Percentiles rank a stretch among this genome's conserved stretches.
phyloP scores from a whole-genome alignment of 2,888 invertebrate genomes.

The Anoncus sp. region DNA sequence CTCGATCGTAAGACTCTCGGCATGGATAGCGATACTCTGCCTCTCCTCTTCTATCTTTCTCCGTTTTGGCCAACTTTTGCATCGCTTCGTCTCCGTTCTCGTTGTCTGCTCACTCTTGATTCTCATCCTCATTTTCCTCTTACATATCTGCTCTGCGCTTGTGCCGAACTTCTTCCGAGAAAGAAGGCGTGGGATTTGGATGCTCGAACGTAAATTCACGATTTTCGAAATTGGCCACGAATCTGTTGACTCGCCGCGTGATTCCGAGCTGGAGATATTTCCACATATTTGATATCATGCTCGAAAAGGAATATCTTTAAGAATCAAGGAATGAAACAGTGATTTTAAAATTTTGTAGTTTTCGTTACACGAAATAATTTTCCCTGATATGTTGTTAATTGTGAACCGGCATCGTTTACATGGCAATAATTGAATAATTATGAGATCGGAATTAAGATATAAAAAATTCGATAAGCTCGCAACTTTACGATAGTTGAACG shows the following conservation, averaged over 20 bases:
- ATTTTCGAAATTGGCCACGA: conserved; percentile 63
- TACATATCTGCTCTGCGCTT: conserved; percentile 54
- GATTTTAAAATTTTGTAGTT: neutral
- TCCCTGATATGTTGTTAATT: neutral
- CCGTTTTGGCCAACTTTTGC: conserved; percentile 52
- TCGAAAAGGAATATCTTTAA: conserved; percentile 11
- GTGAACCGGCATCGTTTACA: neutral
- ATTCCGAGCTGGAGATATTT: conserved; percentile 42
- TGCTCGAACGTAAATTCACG: conserved; percentile 56
- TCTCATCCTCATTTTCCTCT: conserved; percentile 46
- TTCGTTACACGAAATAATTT: too few species aligned
- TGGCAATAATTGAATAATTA: too few species aligned
- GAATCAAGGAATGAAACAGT: neutral
- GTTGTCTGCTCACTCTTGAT: conserved; percentile 14
- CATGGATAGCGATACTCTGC: conserved; percentile 63
- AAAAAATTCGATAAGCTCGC: too few species aligned
- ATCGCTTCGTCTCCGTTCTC: conserved; percentile 56
- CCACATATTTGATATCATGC: conserved; percentile 13
- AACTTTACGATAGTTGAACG: too few species aligned
- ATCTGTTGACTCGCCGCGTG: conserved; percentile 41
- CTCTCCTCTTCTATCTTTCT: conserved; percentile 44
- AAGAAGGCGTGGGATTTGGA: conserved; percentile 57
- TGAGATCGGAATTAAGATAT: too few species aligned
- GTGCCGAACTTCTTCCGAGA: conserved; percentile 30
- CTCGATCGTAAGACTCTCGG: conserved; percentile 74